Evolutionary conservation across 2,113 vertebrate genomes (phyloP), one percentile per base, ranked within the genome.

Genomic region (Bufo bufo): DNA sequence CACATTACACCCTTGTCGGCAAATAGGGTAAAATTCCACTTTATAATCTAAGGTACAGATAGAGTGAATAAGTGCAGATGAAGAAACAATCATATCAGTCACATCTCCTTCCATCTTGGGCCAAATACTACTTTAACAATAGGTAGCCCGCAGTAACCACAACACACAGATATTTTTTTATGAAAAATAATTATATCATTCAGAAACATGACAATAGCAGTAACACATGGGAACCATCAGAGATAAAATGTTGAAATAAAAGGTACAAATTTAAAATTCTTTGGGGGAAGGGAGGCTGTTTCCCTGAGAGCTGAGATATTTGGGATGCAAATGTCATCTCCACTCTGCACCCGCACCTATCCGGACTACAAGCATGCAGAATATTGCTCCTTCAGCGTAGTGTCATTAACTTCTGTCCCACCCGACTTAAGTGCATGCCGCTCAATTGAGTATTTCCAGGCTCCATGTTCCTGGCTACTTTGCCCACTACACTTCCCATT

Each of bases 261-360:
- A 84, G 82, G 59, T 89, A 89, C 17, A 89, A 89, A 89, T 84
- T 63, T 89, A 89, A 89, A 89, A 89, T 89, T 78, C 74, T 89
- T 74, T 89, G 72, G 74, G 87, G 87, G 81, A 77, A 77, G 87
- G 87, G 87, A 89, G 82, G 82, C 74, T 89, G 74, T 89, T 84
- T 89, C 82, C 87, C 87, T 89, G 87, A 89, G 87, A 89, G 81
- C 87, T 89, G 72, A 89, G 74, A 89, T 84, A 84, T 82, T 78
- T 47, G 50, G 72, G 87, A 75, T 65, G 69, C 43, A 52, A 58
- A 56, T 43, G 23, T 52, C 61, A 59, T 49, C 72, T 74, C 82
- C 81, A 78, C 65, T 72, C 72, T 89, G 87, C 87, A 89, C 87
- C 79, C 58, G 58, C 82, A 69, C 82, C 82, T 69, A 69, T 75